A percentile compares a stretch with the other conserved stretches of the same genome.
Conservation (phyloP, 2,888 invertebrate species). For the Autographa pulchrina region DNA sequence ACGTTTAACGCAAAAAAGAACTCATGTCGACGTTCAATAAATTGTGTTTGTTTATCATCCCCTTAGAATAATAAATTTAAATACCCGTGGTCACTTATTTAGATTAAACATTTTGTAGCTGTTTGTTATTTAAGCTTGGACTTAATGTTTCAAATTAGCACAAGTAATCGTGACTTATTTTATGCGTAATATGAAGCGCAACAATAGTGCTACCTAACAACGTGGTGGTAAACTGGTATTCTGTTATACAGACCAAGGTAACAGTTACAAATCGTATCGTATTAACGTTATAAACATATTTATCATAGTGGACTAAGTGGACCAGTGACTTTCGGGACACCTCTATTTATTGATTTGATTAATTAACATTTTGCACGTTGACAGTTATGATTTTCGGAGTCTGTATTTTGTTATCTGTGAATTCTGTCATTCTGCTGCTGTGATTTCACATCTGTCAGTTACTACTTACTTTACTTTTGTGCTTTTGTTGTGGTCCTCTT, state of each 20-base stretch:
- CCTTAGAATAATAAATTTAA: not conserved
- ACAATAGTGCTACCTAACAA: not conserved
- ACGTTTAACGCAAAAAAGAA: constrained; percentile 58
- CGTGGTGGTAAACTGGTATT: not conserved
- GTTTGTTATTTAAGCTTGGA: not conserved
- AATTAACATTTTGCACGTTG: not conserved
- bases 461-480: too few species aligned
- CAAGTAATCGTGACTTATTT: not conserved
- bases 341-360: not conserved
- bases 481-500: not conserved
- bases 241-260: not conserved
- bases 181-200: not conserved
- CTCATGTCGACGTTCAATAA: not conserved
- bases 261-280: not conserved
- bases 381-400: not conserved
- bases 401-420: not conserved
- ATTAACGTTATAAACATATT: not conserved
- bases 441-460: not conserved
- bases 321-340: not conserved
- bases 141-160: not conserved
- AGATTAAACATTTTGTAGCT: not conserved
- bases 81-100: not conserved
- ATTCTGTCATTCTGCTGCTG: not conserved
- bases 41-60: not conserved
- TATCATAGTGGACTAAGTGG: not conserved